A percentile compares a stretch with the other conserved stretches of the same genome.
Evolutionary conservation across 2,888 invertebrate species (phyloP).

Genomic region (Pterobdella sp.): DNA sequence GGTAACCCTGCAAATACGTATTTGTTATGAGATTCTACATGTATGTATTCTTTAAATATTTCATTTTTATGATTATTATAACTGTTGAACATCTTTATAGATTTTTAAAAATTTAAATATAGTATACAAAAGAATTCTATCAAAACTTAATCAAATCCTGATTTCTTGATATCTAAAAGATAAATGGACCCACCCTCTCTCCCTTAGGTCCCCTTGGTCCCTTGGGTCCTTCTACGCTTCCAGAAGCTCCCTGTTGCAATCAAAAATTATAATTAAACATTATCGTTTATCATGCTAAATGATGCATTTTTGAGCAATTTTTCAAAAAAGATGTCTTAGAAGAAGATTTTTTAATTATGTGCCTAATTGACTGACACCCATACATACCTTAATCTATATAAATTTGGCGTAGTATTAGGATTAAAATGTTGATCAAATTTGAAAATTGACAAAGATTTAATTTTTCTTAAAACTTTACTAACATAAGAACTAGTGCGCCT

Average conservation of each 20-base stretch:
- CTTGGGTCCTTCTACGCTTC: slow-evolving; percentile 16
- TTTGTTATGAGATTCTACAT: background rate
- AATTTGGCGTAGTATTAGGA: no score
- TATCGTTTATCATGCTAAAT: no score
- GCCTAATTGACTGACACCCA: no score
- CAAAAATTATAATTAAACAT: no score
- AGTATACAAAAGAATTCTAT: no score
- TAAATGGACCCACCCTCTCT: slow-evolving; percentile 24
- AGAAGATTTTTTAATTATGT: no score
- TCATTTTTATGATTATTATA: background rate
- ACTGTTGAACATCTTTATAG: background rate
- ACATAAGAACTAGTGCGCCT: background rate
- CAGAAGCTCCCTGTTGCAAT: background rate
- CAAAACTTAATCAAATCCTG: no score
- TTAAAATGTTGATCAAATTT: no score
- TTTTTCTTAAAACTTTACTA: background rate
- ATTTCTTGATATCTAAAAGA: background rate
- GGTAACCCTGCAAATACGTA: slow-evolving; percentile 54
- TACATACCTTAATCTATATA: no score
- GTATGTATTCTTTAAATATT: background rate
- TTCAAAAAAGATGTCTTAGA: no score
- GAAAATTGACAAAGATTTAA: background rate
- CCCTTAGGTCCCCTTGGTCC: slow-evolving; percentile 60
- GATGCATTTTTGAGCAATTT: no score
- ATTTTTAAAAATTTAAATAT: background rate